Percentiles rank a stretch among this genome's conserved stretches.
Evolutionary conservation across 2,888 invertebrate species (phyloP).

Genomic region (Phalera bucephala): DNA sequence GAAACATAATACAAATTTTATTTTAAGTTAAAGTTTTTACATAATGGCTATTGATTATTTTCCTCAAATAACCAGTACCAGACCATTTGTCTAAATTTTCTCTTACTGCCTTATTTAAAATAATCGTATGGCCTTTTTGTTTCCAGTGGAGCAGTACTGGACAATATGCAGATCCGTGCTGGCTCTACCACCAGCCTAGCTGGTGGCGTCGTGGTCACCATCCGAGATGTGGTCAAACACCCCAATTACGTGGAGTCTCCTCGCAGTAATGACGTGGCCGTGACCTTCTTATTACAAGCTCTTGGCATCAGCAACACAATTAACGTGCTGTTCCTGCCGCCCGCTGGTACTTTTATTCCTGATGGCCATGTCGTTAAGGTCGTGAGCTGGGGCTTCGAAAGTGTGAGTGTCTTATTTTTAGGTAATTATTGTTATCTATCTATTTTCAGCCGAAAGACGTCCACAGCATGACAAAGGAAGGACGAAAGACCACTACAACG

Average conservation of each 20-base stretch:
- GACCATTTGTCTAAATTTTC: too few relatives aligned
- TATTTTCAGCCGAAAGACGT: too few relatives aligned
- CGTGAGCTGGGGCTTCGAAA: slow-evolving; percentile 62
- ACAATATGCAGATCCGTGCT: slow-evolving; percentile 46
- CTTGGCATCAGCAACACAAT: slow-evolving; percentile 36
- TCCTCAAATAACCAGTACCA: too few relatives aligned
- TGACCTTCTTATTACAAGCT: slow-evolving; percentile 28
- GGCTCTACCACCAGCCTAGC: slow-evolving; percentile 52
- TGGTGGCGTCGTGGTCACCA: slow-evolving; percentile 39
- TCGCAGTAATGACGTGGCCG: slow-evolving; percentile 44
- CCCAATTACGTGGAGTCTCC: slow-evolving; percentile 43
- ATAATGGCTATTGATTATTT: too few relatives aligned
- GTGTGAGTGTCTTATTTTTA: slow-evolving; percentile 37
- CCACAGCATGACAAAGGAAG: too few relatives aligned
- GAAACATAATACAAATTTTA: too few relatives aligned
- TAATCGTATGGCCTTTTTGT: too few relatives aligned
- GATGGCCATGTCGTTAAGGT: slow-evolving; percentile 40
- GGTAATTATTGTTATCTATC: too few relatives aligned
- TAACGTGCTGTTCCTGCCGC: slow-evolving; percentile 46
- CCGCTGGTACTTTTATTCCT: slow-evolving; percentile 34
- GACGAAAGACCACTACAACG: too few relatives aligned
- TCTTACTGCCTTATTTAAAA: too few relatives aligned
- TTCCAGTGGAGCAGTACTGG: slow-evolving; percentile 41
- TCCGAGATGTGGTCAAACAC: slow-evolving; percentile 37
- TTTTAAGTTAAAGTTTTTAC: too few relatives aligned